phyloP scores from a whole-genome alignment of 2,113 vertebrate genomes.

The Phocoena sinus region DNA sequence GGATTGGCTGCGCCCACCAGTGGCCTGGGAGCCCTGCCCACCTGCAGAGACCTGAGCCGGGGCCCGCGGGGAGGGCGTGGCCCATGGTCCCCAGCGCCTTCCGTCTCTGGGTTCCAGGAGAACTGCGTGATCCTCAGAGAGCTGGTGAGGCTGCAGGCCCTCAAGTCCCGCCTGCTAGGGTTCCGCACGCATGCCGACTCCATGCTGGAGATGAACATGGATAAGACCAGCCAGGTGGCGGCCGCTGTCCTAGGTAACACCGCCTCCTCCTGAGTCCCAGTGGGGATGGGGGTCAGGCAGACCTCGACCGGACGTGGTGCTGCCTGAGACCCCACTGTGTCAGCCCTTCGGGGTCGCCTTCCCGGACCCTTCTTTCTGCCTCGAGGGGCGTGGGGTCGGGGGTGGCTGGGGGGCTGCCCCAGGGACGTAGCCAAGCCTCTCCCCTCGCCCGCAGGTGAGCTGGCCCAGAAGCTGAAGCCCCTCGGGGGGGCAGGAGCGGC shows the following conservation, averaged over 20 bases:
- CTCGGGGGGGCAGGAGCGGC: slow-evolving; percentile 91
- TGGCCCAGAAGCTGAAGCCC: slow-evolving; percentile 89
- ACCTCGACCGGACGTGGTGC: accelerated
- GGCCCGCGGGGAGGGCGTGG: no score
- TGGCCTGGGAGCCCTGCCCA: no score
- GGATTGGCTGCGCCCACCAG: not conserved
- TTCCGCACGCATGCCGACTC: slow-evolving; percentile 94
- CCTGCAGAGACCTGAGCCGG: not conserved
- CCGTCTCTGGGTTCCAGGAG: slow-evolving; percentile 79
- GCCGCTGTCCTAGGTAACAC: slow-evolving; percentile 89
- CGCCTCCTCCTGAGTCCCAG: accelerated
- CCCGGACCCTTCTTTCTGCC: not conserved
- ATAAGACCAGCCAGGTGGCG: slow-evolving; percentile 87
- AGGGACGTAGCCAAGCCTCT: not conserved
- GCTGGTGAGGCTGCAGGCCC: slow-evolving; percentile 89
- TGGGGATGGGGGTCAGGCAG: no score
- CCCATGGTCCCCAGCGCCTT: accelerated
- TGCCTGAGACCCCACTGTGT: not conserved
- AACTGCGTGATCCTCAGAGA: slow-evolving; percentile 93
- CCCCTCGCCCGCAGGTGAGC: slow-evolving; percentile 83
- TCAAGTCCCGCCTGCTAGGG: slow-evolving; percentile 89
- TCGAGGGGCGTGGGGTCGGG: accelerated
- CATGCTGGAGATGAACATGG: slow-evolving; percentile 99
- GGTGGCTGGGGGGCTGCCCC: accelerated
- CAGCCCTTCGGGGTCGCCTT: not conserved